Evolutionary conservation across 2,888 invertebrate species (phyloP), one percentile per base, ranked within the genome.

Genomic region (Stenodera caucasica): DNA sequence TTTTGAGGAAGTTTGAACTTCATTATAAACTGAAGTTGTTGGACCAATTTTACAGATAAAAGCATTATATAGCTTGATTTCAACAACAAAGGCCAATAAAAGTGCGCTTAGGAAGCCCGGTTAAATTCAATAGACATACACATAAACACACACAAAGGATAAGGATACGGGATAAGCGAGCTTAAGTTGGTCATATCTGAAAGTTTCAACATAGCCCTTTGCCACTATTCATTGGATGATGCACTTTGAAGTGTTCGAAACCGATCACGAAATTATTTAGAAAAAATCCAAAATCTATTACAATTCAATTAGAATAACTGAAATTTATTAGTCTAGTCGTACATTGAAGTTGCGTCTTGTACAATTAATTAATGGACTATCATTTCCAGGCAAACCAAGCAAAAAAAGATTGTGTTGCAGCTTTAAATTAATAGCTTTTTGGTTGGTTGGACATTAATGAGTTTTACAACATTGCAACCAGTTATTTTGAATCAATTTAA

Each of bases 61-160:
- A 71, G 71, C 70, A 74, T 74, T 74, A 75, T 72, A 69, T 71
- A 61, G 66, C 65, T 45, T 9, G n/a, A 23, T 6, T 45, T 68
- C 72, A 74, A 75, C 72, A 74, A 75, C 75, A 73, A 75, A 75
- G 72, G 70, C 62, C 69, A 70, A 73, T 74, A 73, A 74, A 75
- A 75, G 71, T 72, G 68, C 64, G 72, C 69, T 68, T 70, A 65
- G 66, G 64, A 57, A 21, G 33, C 37, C 60, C 45, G n/a, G 50
- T 26, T 21, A 23, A 45, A 45, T 45, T 45, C 45, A 45, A 23
- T 45, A 45, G 12, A 45, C 18, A 45, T 23, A 45, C 30, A 30
- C 30, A 30, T 8, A 30, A 2, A 26, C 26, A 26, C 26, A 26
- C 26, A 26, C 26, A 45, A 23, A 45, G 21, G 21, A 23, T 21